phyloP scores from a whole-genome alignment of 2,888 invertebrate species.

The Trichopoda pennipes region DNA sequence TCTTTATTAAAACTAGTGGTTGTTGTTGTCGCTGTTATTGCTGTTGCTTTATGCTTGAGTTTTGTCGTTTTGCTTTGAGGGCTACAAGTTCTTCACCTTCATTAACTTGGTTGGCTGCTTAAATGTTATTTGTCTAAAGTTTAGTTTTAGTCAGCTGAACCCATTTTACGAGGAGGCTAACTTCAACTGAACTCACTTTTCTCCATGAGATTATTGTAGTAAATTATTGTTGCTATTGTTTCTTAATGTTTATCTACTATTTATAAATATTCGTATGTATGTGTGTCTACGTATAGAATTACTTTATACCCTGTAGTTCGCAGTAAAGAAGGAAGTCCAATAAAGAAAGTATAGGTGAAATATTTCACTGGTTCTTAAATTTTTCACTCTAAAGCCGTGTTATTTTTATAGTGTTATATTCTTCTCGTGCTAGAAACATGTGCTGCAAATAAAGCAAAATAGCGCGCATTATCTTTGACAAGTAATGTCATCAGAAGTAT shows the following conservation, averaged over 20 bases:
- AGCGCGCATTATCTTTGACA: too few species aligned
- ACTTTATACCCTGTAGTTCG: too few species aligned
- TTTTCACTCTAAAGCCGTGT: too few species aligned
- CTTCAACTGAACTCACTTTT: background rate
- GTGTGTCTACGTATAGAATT: too few species aligned
- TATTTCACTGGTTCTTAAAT: too few species aligned
- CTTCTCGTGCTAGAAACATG: too few species aligned
- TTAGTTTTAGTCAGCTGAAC: conserved; percentile 39
- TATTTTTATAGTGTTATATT: too few species aligned
- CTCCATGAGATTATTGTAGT: background rate
- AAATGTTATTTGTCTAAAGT: conserved; percentile 44
- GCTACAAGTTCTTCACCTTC: conserved; percentile 51
- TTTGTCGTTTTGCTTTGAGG: conserved; percentile 34
- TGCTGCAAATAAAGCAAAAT: too few species aligned
- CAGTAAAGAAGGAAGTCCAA: too few species aligned
- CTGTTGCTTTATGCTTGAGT: conserved; percentile 21
- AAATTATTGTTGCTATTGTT: conserved; percentile 18
- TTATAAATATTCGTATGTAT: background rate
- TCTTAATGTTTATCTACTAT: background rate
- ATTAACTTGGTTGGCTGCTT: conserved; percentile 39
- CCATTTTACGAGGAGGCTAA: background rate
- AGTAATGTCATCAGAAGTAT: too few species aligned
- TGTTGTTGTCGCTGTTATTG: conserved; percentile 3
- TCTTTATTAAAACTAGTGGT: conserved; percentile 47
- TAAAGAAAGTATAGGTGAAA: too few species aligned